A percentile compares a stretch with the other conserved stretches of the same genome.
Evolutionary conservation across 2,888 invertebrate genomes (phyloP).

Genomic region (Drosophila lutescens): DNA sequence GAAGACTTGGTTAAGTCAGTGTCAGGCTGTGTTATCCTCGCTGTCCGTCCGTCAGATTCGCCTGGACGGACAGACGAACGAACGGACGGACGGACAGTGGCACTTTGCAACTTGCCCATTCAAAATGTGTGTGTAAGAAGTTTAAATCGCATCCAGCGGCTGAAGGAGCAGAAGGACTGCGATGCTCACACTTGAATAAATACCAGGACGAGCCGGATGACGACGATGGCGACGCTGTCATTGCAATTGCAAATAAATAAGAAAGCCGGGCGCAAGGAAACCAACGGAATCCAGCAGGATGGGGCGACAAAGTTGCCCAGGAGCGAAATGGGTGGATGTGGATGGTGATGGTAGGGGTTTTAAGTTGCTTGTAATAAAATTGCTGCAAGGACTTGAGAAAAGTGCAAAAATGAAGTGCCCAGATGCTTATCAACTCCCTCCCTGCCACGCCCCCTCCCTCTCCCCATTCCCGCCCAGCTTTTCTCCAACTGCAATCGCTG

Average conservation of each 20-base stretch:
- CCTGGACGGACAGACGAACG: constrained; percentile 16
- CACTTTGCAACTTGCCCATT: constrained; percentile 78
- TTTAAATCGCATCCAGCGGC: constrained; percentile 72
- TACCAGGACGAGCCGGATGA: constrained; percentile 66
- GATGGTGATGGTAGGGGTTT: constrained; percentile 46
- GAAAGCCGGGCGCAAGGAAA: constrained; percentile 60
- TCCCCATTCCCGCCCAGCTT: neutral
- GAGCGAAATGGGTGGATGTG: neutral
- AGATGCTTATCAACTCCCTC: constrained; percentile 69
- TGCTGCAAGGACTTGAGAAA: constrained; percentile 62
- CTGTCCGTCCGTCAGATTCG: constrained; percentile 19
- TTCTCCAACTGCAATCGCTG: constrained; percentile 20
- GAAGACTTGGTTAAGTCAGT: constrained; percentile 37
- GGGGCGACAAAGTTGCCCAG: constrained; percentile 58
- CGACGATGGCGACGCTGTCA: constrained; percentile 66
- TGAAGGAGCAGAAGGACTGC: constrained; percentile 23
- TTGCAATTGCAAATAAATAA: constrained; percentile 78
- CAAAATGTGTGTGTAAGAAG: constrained; percentile 80
- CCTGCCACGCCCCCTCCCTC: neutral
- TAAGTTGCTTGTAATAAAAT: constrained; percentile 79
- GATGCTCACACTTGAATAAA: constrained; percentile 78
- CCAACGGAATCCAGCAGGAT: constrained; percentile 39
- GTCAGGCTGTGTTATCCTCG: constrained; percentile 63
- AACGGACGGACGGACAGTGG: constrained; percentile 39
- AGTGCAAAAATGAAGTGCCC: constrained; percentile 79